Conservation (phyloP, 2,888 invertebrate genomes). For the Laothoe populi region DNA sequence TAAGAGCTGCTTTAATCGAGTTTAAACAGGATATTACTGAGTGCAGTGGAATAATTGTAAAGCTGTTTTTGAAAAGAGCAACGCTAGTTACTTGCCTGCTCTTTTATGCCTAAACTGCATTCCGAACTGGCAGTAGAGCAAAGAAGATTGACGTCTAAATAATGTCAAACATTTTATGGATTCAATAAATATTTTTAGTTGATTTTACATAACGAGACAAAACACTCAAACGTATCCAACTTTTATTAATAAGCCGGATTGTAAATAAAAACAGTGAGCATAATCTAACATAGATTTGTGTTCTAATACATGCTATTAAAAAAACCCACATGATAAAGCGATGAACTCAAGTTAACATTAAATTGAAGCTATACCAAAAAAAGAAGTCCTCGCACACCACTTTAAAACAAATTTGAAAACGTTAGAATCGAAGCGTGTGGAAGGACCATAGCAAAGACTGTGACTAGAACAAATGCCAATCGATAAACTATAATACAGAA, state of each 20-base stretch:
- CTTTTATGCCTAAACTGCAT: too few relatives aligned
- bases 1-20: too few relatives aligned
- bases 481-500: slow-evolving; percentile 35
- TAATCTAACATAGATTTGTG: slow-evolving; percentile 51
- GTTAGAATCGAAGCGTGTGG: slow-evolving; percentile 18
- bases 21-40: too few relatives aligned
- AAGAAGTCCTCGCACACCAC: slow-evolving; percentile 46
- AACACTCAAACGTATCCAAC: too few relatives aligned
- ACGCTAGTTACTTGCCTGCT: too few relatives aligned
- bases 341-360: slow-evolving; percentile 58
- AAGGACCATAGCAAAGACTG: slow-evolving; percentile 17
- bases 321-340: slow-evolving; percentile 84
- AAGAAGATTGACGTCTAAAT: too few relatives aligned
- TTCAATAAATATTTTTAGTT: too few relatives aligned
- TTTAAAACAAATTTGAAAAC: background rate
- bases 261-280: slow-evolving; percentile 58
- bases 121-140: too few relatives aligned
- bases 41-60: too few relatives aligned
- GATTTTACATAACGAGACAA: background rate
- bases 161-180: too few relatives aligned
- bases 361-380: slow-evolving; percentile 52
- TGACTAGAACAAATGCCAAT: slow-evolving; percentile 26
- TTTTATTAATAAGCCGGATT: slow-evolving; percentile 31
- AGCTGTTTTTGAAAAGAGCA: too few relatives aligned
- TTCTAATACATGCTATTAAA: slow-evolving; percentile 78